These are phyloP conservation scores for Halcyon senegalensis DNA, from an alignment of 2,113 vertebrate genomes.

Conservation along the genomic window DNA sequence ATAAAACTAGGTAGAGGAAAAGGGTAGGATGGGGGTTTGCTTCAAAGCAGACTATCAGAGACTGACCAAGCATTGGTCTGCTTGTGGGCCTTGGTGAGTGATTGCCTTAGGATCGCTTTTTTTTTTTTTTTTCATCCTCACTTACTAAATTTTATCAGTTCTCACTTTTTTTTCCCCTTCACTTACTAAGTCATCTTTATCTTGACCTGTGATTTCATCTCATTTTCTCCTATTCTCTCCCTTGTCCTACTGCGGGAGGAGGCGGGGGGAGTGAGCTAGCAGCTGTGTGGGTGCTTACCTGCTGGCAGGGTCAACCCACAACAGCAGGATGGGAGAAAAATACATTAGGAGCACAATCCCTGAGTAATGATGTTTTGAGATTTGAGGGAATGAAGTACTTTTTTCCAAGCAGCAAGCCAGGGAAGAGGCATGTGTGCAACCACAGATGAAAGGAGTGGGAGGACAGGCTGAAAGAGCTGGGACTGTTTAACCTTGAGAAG, in stretches of 20 bases:
- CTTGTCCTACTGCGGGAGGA: neutral
- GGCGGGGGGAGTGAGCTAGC: neutral
- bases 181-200: neutral
- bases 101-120: neutral
- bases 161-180: neutral
- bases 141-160: neutral
- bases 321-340: neutral
- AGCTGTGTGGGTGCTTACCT: neutral
- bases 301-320: neutral
- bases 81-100: neutral
- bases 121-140: neutral
- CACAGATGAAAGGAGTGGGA: neutral
- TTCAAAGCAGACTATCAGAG: neutral
- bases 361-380: neutral
- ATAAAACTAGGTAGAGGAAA: neutral
- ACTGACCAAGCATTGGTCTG: rapidly evolving
- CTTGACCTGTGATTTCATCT: neutral
- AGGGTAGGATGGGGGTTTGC: rapidly evolving
- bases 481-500: neutral
- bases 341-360: neutral
- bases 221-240: neutral
- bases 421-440: neutral
- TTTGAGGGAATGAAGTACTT: neutral
- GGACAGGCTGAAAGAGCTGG: neutral
- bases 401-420: neutral